Conservation (phyloP, 1,140 invertebrate genomes). For the Pogonomyrmex californicus region DNA sequence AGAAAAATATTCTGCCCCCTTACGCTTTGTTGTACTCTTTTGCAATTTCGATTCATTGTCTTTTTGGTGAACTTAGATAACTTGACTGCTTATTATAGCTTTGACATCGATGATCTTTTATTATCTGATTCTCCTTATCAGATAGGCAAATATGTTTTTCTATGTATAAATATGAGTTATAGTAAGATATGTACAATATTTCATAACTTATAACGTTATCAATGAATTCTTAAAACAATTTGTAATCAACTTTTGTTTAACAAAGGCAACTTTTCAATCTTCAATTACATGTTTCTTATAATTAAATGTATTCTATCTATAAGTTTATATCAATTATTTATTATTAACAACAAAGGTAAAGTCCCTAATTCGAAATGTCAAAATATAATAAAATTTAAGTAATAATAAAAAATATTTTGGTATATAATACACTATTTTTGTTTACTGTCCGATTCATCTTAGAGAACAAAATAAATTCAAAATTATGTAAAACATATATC, state of each 20-base stretch:
- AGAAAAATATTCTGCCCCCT: slow-evolving; percentile 42
- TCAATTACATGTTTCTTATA: background rate
- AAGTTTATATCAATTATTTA: too few species aligned
- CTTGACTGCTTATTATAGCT: background rate
- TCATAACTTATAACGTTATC: background rate
- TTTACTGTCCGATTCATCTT: too few species aligned
- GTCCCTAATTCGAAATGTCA: too few species aligned
- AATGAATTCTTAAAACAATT: background rate
- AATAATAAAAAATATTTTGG: too few species aligned
- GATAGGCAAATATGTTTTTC: background rate
- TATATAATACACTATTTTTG: too few species aligned
- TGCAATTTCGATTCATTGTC: slow-evolving; percentile 74
- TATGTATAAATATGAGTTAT: background rate
- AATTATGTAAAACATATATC: too few species aligned
- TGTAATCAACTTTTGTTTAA: background rate
- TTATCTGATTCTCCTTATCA: background rate
- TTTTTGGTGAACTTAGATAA: slow-evolving; percentile 26
- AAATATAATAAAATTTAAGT: too few species aligned
- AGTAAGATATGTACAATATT: background rate
- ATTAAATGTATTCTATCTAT: background rate
- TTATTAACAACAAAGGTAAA: too few species aligned
- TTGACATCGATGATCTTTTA: slow-evolving; percentile 8
- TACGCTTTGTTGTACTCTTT: slow-evolving; percentile 68
- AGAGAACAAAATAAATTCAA: too few species aligned
- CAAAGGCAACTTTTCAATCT: background rate